Base-by-base conservation (phyloP, 2,113 vertebrate species). In the Glaucomys volans region DNA sequence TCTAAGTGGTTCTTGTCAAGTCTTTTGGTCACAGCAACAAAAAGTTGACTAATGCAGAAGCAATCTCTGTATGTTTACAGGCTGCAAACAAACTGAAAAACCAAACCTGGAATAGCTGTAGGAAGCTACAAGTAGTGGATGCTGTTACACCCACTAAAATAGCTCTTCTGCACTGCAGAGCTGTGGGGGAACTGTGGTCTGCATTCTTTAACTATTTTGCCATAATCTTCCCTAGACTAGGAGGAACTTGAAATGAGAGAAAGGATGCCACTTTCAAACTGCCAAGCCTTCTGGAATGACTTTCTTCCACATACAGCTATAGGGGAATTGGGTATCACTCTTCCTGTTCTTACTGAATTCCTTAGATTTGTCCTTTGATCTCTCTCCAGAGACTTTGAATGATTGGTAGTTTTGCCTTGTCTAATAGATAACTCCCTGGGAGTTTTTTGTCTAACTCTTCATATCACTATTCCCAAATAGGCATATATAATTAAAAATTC, bases 311-410 rank as follows among this genome's bases (percentile, higher is more conserved):
- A 83, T 26, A 76, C 0, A 85, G 52, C 32, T 85, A 2, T 79
- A 9, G 16, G 71, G 28, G 44, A 1, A 17, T 44, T 52, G 18
- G n/a, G n/a, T 72, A 28, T n/a, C 20, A 57, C 67, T 81, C 50
- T 35, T 91, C 2, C 35, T 44, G 28, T 80, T 54, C 44, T 42
- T 80, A 47, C 3, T 35, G 64, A 93, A 85, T 79, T 66, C n/a
- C 44, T 57, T 54, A 47, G 44, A 90, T 79, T 90, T 80, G 11
- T 47, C 28, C 28, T 90, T 90, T 54, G 8, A 40, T 79, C 50
- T 72, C 1, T 72, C 52, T 85, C 64, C 37, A 74, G 44, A 85
- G 66, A 74, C 40, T 76, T 91, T 76, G 59, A 95, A 87, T 92
- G 57, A 82, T 87, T 16, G 50, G 20, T 62, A 71, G 40, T 91